phyloP scores from a whole-genome alignment of 2,888 invertebrate species.

The Chirona hameri region DNA sequence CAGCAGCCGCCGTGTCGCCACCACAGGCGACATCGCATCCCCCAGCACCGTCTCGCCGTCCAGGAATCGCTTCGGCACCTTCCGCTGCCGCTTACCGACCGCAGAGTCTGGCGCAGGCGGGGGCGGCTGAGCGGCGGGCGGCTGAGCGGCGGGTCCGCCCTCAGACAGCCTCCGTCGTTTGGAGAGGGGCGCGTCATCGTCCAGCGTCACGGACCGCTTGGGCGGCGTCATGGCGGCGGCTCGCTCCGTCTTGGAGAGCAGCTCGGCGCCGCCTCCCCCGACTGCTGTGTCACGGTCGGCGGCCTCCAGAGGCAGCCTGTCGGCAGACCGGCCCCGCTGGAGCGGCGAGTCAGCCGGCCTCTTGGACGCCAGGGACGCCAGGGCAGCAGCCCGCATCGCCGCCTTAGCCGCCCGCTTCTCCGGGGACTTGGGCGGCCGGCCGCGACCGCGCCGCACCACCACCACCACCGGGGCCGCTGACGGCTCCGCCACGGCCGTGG shows the following conservation, averaged over 20 bases:
- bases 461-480: neutral
- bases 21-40: too few species aligned
- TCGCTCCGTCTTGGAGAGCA: too few species aligned
- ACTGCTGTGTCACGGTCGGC: too few species aligned
- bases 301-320: neutral
- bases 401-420: neutral
- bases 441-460: neutral
- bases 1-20: too few species aligned
- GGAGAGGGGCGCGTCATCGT: too few species aligned
- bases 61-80: constrained; percentile 5
- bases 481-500: neutral
- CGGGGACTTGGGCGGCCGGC: neutral
- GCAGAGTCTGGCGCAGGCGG: neutral
- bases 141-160: too few species aligned
- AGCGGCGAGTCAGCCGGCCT: too few species aligned
- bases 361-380: too few species aligned
- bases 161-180: too few species aligned
- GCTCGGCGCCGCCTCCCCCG: too few species aligned
- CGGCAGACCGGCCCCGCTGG: neutral
- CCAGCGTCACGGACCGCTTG: too few species aligned
- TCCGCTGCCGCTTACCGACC: neutral
- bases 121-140: neutral
- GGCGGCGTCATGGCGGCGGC: too few species aligned
- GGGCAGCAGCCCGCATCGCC: neutral
- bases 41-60: neutral